Evolutionary conservation across 1,140 invertebrate genomes (phyloP), one percentile per base, ranked within the genome.

Genomic region (Brachionus rotundiformis): DNA sequence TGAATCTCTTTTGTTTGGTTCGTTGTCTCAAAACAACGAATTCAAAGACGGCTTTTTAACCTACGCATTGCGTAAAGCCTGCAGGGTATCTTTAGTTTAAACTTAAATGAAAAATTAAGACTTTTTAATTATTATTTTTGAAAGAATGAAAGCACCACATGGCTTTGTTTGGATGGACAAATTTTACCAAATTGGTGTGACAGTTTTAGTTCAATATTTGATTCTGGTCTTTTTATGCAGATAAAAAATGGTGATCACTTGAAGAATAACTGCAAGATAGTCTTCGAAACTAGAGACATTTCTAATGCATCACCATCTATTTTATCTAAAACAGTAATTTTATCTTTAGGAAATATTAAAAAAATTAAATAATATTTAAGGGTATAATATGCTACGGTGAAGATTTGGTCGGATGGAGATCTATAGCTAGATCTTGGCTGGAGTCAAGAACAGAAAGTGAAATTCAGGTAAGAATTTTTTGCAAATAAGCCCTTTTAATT

Each of bases 21-120:
- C 84, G 27, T 83, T 87, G 13, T 84, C 84, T 47, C 84, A 85
- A 59, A 87, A 86, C 68, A 82, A 85, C 63, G 87, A 87, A 82
- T 87, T 86, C 85, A 84, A 87, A 25, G 87, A 88, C 81, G 87
- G 87, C 4, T 86, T 88, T 36, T 86, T 88, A 31, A 88, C 87
- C 11, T 84, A 85, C 44, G 84, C 86, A 10, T 86, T 85, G 82
- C 84, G 84, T 41, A 88, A 87, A 76, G 86, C 87, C 3, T 87
- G 86, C 82, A 86, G 87, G 84, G 87, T 88, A 84, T 83, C 16
- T 59, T 65, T 7, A 80, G 11, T 49, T 79, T 39, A 31, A 49
- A 54, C 3, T 11, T n/a, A 44, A 71, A 25, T 31, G 31, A n/a
- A 7, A 71, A 73, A 19, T 19, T 8, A 1, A 68, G 23, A 31